These are phyloP conservation scores for Rhinella marina DNA, from an alignment of 2,797 vertebrate species.

Conservation along the genomic window DNA sequence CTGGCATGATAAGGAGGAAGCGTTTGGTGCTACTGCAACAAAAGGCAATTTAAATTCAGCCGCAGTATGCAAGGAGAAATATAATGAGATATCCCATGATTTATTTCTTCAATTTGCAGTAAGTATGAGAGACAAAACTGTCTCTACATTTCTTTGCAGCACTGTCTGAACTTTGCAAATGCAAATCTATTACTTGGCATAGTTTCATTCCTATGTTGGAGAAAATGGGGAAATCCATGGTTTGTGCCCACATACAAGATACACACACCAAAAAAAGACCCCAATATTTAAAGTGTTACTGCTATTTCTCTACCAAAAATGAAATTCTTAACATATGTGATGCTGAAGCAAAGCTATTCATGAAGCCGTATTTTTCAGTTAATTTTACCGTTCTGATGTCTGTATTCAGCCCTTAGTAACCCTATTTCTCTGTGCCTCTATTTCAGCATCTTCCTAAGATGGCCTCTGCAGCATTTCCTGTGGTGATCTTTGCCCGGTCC, in stretches of 20 bases:
- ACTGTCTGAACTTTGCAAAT: slow-evolving; percentile 52
- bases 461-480: too few relatives aligned
- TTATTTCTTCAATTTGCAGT: slow-evolving; percentile 63
- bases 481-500: too few relatives aligned
- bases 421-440: too few relatives aligned
- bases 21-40: slow-evolving; percentile 43
- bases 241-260: background rate
- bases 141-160: slow-evolving; percentile 51
- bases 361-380: too few relatives aligned
- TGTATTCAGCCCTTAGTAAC: too few relatives aligned
- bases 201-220: slow-evolving; percentile 28
- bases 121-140: slow-evolving; percentile 57
- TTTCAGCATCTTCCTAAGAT: too few relatives aligned
- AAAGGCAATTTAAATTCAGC: slow-evolving; percentile 62
- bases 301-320: too few relatives aligned
- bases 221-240: slow-evolving; percentile 30
- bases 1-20: slow-evolving; percentile 51
- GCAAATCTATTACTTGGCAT: slow-evolving; percentile 50
- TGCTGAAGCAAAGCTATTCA: too few relatives aligned
- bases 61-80: slow-evolving; percentile 58
- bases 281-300: too few relatives aligned
- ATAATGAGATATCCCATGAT: slow-evolving; percentile 62
- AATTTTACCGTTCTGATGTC: too few relatives aligned
- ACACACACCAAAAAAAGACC: background rate
- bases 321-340: too few relatives aligned